Evolutionary conservation across 2,888 invertebrate species (phyloP).

Genomic region (Drosophila histrio): DNA sequence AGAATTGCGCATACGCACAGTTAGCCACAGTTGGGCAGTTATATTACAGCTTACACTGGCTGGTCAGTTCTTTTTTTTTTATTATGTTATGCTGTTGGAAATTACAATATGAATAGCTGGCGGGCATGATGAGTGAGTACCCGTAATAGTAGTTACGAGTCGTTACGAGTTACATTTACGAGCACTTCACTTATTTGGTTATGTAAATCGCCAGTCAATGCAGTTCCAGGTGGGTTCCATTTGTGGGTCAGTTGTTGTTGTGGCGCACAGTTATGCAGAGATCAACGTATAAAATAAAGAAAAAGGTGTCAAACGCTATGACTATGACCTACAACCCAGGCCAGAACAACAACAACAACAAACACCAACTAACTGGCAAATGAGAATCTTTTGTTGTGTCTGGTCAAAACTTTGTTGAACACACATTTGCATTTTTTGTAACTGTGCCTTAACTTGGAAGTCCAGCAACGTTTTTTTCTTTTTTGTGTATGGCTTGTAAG

Average conservation of each 20-base stretch:
- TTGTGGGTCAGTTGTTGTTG: constrained; percentile 40
- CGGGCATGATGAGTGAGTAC: constrained; percentile 11
- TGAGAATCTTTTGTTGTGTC: constrained; percentile 49
- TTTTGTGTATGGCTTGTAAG: constrained; percentile 1
- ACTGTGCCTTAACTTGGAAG: constrained; percentile 36
- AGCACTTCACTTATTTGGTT: constrained; percentile 40
- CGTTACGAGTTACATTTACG: constrained; percentile 6
- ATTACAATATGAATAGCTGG: constrained; percentile 20
- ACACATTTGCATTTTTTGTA: constrained; percentile 67
- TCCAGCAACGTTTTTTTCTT: constrained; percentile 1
- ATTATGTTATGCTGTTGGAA: neutral
- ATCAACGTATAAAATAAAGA: neutral
- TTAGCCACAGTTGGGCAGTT: constrained; percentile 27
- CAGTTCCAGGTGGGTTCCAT: constrained; percentile 17
- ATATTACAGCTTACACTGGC: neutral
- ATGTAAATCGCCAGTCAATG: constrained; percentile 38
- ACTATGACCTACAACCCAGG: constrained; percentile 59
- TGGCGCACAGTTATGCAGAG: constrained; percentile 29
- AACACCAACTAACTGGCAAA: constrained; percentile 13
- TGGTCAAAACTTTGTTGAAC: constrained; percentile 48
- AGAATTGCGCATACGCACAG: constrained; percentile 58
- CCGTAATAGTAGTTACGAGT: constrained; percentile 30
- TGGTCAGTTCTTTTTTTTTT: constrained; percentile 1
- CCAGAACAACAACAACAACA: constrained; percentile 13
- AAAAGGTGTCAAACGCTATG: constrained; percentile 66